Evolutionary conservation across 2,113 vertebrate genomes (phyloP).

Genomic region (Ramphastos sulfuratus): DNA sequence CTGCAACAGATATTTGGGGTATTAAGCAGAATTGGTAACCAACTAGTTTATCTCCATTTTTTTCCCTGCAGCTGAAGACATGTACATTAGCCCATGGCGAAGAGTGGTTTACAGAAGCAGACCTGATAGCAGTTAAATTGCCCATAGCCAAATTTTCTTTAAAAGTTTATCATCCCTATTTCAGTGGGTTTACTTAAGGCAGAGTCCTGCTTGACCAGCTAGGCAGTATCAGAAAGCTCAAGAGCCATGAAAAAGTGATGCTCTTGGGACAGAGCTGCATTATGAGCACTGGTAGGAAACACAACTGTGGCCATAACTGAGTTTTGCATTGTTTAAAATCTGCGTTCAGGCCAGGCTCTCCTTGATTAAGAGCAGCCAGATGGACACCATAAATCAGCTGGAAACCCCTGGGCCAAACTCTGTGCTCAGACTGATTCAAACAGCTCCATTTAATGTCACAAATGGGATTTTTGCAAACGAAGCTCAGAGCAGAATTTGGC

Average conservation of each 20-base stretch:
- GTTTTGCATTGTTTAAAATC: background rate
- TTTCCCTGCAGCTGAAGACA: background rate
- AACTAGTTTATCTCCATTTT: background rate
- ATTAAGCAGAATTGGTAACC: background rate
- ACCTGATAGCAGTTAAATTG: background rate
- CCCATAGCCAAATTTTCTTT: background rate
- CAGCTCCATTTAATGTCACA: constrained; percentile 15
- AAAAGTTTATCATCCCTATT: background rate
- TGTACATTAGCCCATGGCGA: accelerated
- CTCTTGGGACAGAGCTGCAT: background rate
- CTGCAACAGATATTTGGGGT: background rate
- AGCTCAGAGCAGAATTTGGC: constrained; percentile 44
- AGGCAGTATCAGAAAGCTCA: background rate
- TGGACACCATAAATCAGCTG: constrained; percentile 48
- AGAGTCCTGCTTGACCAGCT: background rate
- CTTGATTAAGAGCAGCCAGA: constrained; percentile 33
- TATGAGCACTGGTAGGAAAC: background rate
- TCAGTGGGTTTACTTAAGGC: background rate
- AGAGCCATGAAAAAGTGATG: background rate
- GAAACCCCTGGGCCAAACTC: constrained; percentile 22
- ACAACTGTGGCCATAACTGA: accelerated
- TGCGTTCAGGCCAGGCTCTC: background rate
- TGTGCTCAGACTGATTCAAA: background rate
- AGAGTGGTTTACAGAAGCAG: background rate
- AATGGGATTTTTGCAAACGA: background rate